Evolutionary conservation across 2,113 vertebrate genomes (phyloP), one percentile per base, ranked within the genome.

Genomic region (Marcusenius ussheri): DNA sequence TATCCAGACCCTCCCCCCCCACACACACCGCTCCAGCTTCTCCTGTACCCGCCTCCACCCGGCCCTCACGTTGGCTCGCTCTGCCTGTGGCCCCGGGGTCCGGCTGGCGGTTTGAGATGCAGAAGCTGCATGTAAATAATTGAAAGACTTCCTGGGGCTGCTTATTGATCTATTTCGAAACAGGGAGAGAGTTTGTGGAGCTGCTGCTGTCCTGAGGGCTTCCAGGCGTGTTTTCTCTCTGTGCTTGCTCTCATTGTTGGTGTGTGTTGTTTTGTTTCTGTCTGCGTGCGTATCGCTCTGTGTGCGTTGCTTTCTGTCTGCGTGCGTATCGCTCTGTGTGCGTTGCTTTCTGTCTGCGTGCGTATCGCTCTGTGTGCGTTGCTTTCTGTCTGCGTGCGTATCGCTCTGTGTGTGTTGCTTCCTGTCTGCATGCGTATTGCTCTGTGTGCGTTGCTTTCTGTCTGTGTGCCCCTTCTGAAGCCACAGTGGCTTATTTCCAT

Each of bases 101-200:
- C 89, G 88, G 83, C 51, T 31, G 27, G 88, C 83, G 58, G 85
- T 87, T 90, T 89, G 58, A 91, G 88, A 91, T 90, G 90, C 89
- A 77, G 91, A 91, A 85, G 45, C 13, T n/a, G 90, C 91, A 86
- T 88, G 91, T 96, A 92, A 95, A 96, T 95, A 95, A 94, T 95
- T 95, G 89, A 95, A 92, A 92, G 87, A 80, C 91, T 91, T 94
- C 95, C 93, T 91, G 92, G 80, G 93, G 92, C 91, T 90, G 51
- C 90, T 93, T 94, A 95, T 95, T 93, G 95, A 96, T 95, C 91
- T 91, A 35, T 86, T 91, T 91, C 89, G 89, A 91, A 92, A 92
- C 90, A 90, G 87, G 91, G 90, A 91, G 85, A 53, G 90, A 58
- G 47, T 90, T 80, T 62, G 88, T 90, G 89, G 92, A 90, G 90